Evolutionary conservation across 2,797 vertebrate species (phyloP).

Genomic region (Tenualosa thibaudeaui): DNA sequence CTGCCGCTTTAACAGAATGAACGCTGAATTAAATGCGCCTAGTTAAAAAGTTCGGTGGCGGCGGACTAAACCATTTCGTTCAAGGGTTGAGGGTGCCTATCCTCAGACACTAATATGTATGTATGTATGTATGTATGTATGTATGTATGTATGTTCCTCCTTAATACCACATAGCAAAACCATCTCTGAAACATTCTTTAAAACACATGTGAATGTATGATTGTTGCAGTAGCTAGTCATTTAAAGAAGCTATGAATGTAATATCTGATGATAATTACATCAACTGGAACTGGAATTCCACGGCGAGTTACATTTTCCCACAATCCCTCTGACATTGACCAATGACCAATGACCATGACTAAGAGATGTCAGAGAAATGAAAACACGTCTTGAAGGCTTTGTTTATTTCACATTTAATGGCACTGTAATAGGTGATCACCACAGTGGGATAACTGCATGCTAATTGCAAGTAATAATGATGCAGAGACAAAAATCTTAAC

Average conservation of each 20-base stretch:
- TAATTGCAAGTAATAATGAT: conserved; percentile 3
- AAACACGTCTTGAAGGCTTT: neutral
- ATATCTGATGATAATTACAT: neutral
- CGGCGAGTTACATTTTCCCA: neutral
- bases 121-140: no score
- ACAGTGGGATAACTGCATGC: neutral
- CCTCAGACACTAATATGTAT: no score
- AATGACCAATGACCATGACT: no score
- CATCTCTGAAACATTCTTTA: no score
- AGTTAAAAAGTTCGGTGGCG: no score
- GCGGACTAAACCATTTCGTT: no score
- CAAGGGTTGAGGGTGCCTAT: no score
- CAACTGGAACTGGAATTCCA: neutral
- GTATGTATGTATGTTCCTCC: no score
- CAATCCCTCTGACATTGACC: neutral
- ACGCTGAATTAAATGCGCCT: no score
- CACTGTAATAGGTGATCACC: neutral
- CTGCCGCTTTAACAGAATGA: no score
- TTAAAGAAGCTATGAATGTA: neutral
- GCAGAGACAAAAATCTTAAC: neutral
- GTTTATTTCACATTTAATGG: neutral
- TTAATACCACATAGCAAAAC: neutral
- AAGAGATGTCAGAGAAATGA: neutral
- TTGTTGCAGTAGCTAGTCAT: neutral
- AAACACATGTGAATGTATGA: no score